Percentiles rank a stretch among this genome's conserved stretches.
Conservation (phyloP, 1,140 invertebrate species). For the Kradibia gibbosae region DNA sequence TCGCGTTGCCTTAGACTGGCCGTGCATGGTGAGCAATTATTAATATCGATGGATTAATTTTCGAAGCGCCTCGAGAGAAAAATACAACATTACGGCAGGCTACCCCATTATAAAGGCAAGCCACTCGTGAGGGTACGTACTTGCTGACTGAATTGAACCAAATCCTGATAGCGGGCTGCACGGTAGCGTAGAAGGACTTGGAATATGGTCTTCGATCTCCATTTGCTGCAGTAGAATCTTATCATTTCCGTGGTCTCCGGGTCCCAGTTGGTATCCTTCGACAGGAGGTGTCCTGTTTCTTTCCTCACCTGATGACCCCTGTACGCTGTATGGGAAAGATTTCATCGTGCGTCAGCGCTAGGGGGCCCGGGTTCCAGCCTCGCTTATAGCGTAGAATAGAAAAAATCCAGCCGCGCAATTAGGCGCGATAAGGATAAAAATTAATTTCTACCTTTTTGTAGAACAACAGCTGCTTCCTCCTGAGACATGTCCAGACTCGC, state of each 20-base stretch:
- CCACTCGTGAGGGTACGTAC: slow-evolving; percentile 75
- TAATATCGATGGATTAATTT: too few species aligned
- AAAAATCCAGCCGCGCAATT: background rate
- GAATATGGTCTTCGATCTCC: slow-evolving; percentile 86
- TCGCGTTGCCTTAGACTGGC: too few species aligned
- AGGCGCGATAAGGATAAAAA: too few species aligned
- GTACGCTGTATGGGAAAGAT: slow-evolving; percentile 73
- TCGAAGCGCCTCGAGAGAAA: too few species aligned
- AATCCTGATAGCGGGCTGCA: slow-evolving; percentile 83
- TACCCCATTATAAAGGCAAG: too few species aligned
- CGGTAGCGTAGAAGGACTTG: slow-evolving; percentile 87
- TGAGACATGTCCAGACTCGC: slow-evolving; percentile 62
- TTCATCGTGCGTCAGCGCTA: too few species aligned
- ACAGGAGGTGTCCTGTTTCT: slow-evolving; percentile 77
- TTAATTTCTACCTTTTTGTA: slow-evolving; percentile 78
- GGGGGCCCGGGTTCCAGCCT: too few species aligned
- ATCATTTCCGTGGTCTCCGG: slow-evolving; percentile 82
- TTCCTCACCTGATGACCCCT: slow-evolving; percentile 80
- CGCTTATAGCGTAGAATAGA: too few species aligned
- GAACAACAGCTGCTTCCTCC: slow-evolving; percentile 79
- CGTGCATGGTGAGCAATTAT: too few species aligned
- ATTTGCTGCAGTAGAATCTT: slow-evolving; percentile 81
- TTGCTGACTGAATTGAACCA: slow-evolving; percentile 88
- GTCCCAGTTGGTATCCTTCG: slow-evolving; percentile 77
- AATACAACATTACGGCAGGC: too few species aligned